These are phyloP conservation scores for Taenaris catops DNA, from an alignment of 2,888 invertebrate genomes.

Conservation along the genomic window DNA sequence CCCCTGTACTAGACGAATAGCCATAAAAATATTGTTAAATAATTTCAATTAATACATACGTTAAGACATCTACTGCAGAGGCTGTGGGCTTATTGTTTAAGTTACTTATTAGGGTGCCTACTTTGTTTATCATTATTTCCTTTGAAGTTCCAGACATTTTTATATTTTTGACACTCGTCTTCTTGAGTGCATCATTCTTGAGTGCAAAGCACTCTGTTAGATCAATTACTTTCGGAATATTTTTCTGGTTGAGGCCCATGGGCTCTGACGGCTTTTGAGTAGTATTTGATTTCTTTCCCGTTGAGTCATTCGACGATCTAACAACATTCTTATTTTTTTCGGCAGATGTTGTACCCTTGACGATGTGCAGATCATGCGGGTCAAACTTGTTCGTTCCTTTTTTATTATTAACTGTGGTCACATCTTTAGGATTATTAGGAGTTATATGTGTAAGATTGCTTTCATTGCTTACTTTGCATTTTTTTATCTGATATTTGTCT, in stretches of 20 bases:
- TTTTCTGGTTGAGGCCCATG: background rate
- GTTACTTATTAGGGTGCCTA: conserved; percentile 3
- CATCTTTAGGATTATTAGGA: too few species aligned
- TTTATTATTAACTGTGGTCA: too few species aligned
- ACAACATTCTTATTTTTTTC: background rate
- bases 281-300: background rate
- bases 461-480: too few species aligned
- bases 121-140: conserved; percentile 29
- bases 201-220: conserved; percentile 5
- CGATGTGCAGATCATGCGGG: too few species aligned
- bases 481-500: conserved; percentile 10
- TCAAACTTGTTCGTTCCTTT: too few species aligned
- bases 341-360: too few species aligned
- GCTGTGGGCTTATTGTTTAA: too few species aligned
- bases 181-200: background rate
- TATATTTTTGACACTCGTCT: background rate
- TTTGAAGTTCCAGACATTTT: conserved; percentile 33
- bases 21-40: too few species aligned
- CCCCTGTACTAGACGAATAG: too few species aligned
- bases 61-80: too few species aligned
- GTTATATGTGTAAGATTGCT: too few species aligned
- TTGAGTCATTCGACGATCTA: background rate
- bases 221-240: conserved; percentile 10
- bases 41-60: too few species aligned
- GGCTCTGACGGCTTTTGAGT: background rate